Evolutionary conservation across 2,797 vertebrate genomes (phyloP).

Genomic region (Cynodonichthys magdalenae): DNA sequence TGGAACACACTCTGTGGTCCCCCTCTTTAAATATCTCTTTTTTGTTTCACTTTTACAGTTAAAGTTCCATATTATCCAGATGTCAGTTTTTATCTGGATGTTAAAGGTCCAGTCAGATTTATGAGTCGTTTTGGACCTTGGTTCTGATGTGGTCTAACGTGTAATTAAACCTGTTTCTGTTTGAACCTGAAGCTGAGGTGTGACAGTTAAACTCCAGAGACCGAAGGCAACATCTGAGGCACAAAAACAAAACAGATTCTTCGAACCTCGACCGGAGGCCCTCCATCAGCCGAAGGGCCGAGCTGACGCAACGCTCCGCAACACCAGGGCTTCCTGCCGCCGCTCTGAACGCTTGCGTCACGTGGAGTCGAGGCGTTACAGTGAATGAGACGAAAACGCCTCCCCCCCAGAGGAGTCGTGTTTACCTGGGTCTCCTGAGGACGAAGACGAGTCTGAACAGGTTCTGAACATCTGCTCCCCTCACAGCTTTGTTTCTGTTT

Average conservation of each 20-base stretch:
- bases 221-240: constrained; percentile 1
- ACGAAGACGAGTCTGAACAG: constrained; percentile 33
- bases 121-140: no score
- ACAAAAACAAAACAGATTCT: neutral
- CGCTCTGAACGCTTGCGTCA: no score
- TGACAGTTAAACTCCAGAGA: neutral
- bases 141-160: no score
- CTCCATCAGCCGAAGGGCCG: constrained; percentile 23
- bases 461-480: constrained; percentile 39
- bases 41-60: no score
- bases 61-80: no score
- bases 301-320: constrained; percentile 56
- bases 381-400: neutral
- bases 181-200: no score
- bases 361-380: neutral
- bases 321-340: constrained; percentile 20
- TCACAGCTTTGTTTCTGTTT: constrained; percentile 1
- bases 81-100: no score
- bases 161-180: no score
- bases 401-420: neutral
- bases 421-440: neutral
- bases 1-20: no score
- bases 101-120: no score
- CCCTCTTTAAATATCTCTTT: no score
- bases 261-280: neutral